Base-by-base conservation (phyloP, 2,888 invertebrate species). In the Dyspetes luteomarginatus region DNA sequence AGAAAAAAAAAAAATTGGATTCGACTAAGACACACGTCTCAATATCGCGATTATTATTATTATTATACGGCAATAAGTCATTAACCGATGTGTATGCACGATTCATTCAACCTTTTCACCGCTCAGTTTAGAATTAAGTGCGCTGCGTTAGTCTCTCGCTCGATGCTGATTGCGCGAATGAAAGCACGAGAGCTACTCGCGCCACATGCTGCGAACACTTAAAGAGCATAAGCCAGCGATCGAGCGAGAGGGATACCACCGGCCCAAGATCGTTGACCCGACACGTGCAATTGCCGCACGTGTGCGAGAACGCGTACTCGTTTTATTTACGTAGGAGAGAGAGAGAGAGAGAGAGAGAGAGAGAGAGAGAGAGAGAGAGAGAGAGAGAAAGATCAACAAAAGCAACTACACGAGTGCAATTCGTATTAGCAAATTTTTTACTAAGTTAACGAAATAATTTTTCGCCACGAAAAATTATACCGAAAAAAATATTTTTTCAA, bases 241-340 rank as follows among this genome's bases (percentile, higher is more conserved):
- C 69, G 45, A 69, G 28, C 72, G 56, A 58, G 67, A 76, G 62
- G 50, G 60, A 62, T 81, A 81, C 65, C 76, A 65, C 62, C 43
- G 64, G 55, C 50, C 78, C 58, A 80, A 76, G 82, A 77, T 75
- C 71, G 78, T 83, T 75, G 84, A 84, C 52, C 86, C 85, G 52
- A 85, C 85, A 84, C 68, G 85, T 88, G 62, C 84, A 85, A 43
- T 45, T 43, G 45, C 85, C 86, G 77, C 85, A 87, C 78, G 87
- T 87, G n/a, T n/a, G 77, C 84, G 84, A 48, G 45, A 56, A 56
- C 56, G 56, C 56, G 69, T 69, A 56, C 56, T 19, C 28, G 12
- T 69, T 58, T 56, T 69, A 69, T 69, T 69, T 58, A 69, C 58
- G 15, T 55, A 68, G 36, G 26, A 15, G 24, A 43, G 12, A 19